phyloP scores from a whole-genome alignment of 2,888 invertebrate species.

The Lysandra coridon region DNA sequence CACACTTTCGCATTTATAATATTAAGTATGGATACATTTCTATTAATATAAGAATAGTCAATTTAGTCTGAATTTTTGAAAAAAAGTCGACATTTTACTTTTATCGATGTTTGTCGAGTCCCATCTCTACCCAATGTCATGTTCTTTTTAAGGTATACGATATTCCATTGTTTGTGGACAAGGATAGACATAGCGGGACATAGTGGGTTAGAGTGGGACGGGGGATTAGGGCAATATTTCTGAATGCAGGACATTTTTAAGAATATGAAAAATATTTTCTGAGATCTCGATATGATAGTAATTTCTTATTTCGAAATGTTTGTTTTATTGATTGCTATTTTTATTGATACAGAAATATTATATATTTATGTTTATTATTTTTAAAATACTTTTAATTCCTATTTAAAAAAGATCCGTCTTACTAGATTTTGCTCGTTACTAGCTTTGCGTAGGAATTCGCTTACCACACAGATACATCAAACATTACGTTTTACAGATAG shows the following conservation, averaged over 20 bases:
- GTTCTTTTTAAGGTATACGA: constrained; percentile 71
- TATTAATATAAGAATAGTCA: no score
- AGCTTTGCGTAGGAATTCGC: no score
- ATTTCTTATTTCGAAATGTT: constrained; percentile 16
- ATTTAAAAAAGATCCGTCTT: no score
- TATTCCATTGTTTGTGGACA: constrained; percentile 75
- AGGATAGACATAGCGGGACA: constrained; percentile 54
- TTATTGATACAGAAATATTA: no score
- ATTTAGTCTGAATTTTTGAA: no score
- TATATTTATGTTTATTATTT: not conserved
- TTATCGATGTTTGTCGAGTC: constrained; percentile 57
- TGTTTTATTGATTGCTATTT: constrained; percentile 8
- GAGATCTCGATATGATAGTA: constrained; percentile 26
- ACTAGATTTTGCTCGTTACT: no score
- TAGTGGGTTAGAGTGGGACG: constrained; percentile 52
- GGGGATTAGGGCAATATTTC: constrained; percentile 39
- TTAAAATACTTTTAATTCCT: not conserved
- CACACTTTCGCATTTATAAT: no score
- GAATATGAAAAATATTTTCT: constrained; percentile 28
- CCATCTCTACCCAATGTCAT: constrained; percentile 52
- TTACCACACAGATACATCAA: no score
- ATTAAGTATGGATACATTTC: no score
- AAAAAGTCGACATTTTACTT: constrained; percentile 37
- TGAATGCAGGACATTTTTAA: constrained; percentile 33
- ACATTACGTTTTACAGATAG: no score